Evolutionary conservation across 2,113 vertebrate species (phyloP), one percentile per base, ranked within the genome.

Genomic region (Eolophus roseicapilla): DNA sequence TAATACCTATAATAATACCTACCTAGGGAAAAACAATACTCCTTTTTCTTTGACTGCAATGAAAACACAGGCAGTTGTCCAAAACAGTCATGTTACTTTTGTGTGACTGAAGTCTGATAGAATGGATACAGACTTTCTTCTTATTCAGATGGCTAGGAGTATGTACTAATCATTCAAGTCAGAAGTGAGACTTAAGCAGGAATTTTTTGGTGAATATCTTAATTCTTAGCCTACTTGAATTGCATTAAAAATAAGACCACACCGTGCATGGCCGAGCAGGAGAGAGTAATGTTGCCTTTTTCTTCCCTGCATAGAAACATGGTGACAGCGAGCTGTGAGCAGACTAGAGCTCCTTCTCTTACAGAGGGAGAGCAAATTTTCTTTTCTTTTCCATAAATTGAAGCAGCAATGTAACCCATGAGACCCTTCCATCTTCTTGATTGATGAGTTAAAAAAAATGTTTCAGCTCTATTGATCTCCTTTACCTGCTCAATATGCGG

Each of bases 191-290:
- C 11, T 89, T 76, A n/a, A 39, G 5, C 9, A 27, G n/a, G 19
- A 57, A 10, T 74, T 63, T 62, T 79, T 33, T 6, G 17, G 53
- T 53, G 52, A 69, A 50, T 73, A 37, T 17, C 70, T 80, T 35
- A 55, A 24, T 70, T 80, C 23, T 33, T 14, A 57, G 3, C 15
- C 46, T 82, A 20, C 11, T 21, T 59, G 39, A 74, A 49, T 27
- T 0, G 0, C 41, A 59, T 17, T n/a, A 62, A 39, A 69, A 59
- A 14, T 21, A 70, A 81, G 19, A 33, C 18, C 17, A 71, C 13
- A 28, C 18, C 17, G 2, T 19, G 12, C 0, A 0, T 59, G 24
- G 10, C 25, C 37, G 27, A 2, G 2, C 29, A 60, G 12, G 20
- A 53, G 21, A 46, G 6, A 43, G 6, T 29, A n/a, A 55, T 28